Percentiles rank a stretch among this genome's conserved stretches.
Conservation (phyloP, 1,140 invertebrate genomes). For the Drosophila nebulosa region DNA sequence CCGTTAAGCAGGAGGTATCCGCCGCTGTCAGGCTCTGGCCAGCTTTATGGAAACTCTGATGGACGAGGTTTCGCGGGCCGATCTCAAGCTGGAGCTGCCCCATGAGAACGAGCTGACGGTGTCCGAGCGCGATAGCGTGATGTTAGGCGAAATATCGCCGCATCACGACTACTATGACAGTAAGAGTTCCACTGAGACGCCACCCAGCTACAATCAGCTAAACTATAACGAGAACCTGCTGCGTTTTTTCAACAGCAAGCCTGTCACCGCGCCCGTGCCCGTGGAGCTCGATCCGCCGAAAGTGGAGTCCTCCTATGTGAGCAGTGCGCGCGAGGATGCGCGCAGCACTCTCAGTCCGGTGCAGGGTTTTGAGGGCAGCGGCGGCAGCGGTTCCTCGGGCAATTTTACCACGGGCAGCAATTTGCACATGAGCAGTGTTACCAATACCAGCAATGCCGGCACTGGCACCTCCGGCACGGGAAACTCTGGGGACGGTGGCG, state of each 20-base stretch:
- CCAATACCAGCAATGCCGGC: conserved; percentile 69
- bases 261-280: conserved; percentile 83
- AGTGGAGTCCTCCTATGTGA: conserved; percentile 64
- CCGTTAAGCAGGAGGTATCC: conserved; percentile 85
- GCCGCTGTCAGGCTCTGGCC: conserved; percentile 87
- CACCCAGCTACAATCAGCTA: conserved; percentile 91
- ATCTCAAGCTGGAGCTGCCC: conserved; percentile 83
- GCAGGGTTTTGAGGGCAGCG: conserved; percentile 81
- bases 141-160: conserved; percentile 92
- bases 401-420: conserved; percentile 83
- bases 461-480: conserved; percentile 40
- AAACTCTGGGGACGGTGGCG: conserved; percentile 56
- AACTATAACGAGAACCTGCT: conserved; percentile 94
- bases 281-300: conserved; percentile 78
- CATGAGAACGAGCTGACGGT: conserved; percentile 82
- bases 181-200: conserved; percentile 90
- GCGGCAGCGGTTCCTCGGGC: conserved; percentile 83
- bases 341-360: conserved; percentile 63
- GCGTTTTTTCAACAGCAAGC: conserved; percentile 92
- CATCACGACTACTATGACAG: conserved; percentile 90
- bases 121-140: conserved; percentile 89
- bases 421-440: conserved; percentile 81
- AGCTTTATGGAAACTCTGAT: conserved; percentile 89
- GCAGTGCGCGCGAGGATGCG: conserved; percentile 50
- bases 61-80: conserved; percentile 83